Percentiles rank a stretch among this genome's conserved stretches.
phyloP scores from a whole-genome alignment of 37 sponge, comb jelly and placozoan species.

The Bolinopsis microptera region DNA sequence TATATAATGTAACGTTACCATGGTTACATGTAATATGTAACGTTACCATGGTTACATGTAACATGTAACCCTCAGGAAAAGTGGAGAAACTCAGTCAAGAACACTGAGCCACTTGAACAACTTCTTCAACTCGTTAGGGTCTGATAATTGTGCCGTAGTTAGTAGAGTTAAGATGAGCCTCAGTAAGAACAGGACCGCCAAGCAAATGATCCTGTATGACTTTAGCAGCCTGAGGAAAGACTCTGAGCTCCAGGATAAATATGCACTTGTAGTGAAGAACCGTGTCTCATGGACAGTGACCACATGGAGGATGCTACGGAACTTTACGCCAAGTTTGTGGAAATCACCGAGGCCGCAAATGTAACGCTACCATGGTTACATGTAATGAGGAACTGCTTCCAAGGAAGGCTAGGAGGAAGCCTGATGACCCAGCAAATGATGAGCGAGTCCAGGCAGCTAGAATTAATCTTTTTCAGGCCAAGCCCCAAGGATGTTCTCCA shows the following conservation, averaged over 20 bases:
- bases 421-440: background rate
- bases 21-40: no score
- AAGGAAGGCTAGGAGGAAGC: background rate
- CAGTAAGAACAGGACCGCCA: background rate
- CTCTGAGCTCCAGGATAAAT: background rate
- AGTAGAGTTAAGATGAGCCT: background rate
- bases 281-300: background rate
- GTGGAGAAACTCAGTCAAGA: background rate
- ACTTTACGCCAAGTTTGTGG: background rate
- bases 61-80: no score
- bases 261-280: background rate
- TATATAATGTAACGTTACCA: no score
- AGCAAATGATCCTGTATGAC: background rate
- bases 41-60: no score
- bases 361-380: no score
- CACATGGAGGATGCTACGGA: no score
- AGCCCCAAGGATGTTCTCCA: no score
- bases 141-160: background rate
- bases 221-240: background rate
- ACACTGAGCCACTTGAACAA: background rate
- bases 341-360: background rate
- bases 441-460: background rate
- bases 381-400: background rate
- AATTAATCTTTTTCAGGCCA: no score
- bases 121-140: background rate